Conservation (phyloP, 2,113 vertebrate species). For the Eleginops maclovinus region DNA sequence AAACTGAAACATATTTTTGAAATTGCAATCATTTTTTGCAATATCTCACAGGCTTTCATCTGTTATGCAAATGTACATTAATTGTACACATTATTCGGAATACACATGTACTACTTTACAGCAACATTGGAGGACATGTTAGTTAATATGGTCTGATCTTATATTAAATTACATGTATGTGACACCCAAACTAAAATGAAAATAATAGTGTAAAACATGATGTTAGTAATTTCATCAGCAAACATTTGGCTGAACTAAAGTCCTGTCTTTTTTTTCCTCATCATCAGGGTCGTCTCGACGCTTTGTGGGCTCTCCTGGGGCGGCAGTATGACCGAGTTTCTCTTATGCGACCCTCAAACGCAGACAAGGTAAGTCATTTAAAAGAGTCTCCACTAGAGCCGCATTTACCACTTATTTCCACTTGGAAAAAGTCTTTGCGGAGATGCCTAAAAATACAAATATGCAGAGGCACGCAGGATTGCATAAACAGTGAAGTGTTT, state of each 20-base stretch:
- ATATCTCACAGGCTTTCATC: too few species aligned
- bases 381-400: background rate
- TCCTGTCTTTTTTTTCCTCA: background rate
- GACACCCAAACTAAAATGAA: background rate
- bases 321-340: slow-evolving; percentile 94
- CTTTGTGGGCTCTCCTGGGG: slow-evolving; percentile 91
- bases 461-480: background rate
- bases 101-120: too few species aligned
- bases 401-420: background rate
- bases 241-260: background rate
- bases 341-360: slow-evolving; percentile 93
- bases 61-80: too few species aligned
- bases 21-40: background rate
- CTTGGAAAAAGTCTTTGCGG: background rate
- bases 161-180: too few species aligned
- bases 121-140: background rate
- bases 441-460: background rate
- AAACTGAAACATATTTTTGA: background rate
- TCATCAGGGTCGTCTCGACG: slow-evolving; percentile 91
- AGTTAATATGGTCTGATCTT: too few species aligned
- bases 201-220: too few species aligned
- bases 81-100: too few species aligned
- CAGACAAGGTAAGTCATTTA: slow-evolving; percentile 87
- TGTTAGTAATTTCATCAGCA: too few species aligned
- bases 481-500: background rate